phyloP scores from a whole-genome alignment of 2,888 invertebrate species.

The Melanotus villosus region DNA sequence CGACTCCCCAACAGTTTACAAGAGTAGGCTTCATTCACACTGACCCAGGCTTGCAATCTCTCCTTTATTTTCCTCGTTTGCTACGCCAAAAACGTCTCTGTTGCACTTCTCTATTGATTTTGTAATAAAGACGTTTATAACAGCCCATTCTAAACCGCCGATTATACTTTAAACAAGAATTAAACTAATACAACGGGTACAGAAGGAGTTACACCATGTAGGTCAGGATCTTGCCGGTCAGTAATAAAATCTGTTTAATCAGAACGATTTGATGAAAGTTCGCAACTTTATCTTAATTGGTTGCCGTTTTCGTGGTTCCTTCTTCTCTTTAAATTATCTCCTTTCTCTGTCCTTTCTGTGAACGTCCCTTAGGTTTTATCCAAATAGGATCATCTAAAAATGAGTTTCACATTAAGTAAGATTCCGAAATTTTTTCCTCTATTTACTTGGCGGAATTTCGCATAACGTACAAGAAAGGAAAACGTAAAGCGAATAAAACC shows the following conservation, averaged over 20 bases:
- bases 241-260: constrained; percentile 15
- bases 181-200: background rate
- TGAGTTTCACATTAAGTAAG: constrained; percentile 4
- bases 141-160: background rate
- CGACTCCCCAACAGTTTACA: background rate
- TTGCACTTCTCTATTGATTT: constrained; percentile 25
- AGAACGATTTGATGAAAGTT: constrained; percentile 9
- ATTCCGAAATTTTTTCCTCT: background rate
- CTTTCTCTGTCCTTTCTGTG: background rate
- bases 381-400: background rate
- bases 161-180: background rate
- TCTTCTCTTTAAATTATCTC: background rate
- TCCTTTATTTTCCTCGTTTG: background rate
- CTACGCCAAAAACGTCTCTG: background rate
- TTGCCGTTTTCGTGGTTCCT: background rate
- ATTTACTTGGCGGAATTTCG: background rate
- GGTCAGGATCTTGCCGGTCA: background rate
- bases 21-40: background rate
- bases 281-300: constrained; percentile 15
- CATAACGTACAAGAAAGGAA: too few relatives aligned
- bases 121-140: constrained; percentile 22
- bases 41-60: background rate
- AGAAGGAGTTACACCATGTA: background rate
- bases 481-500: too few relatives aligned
- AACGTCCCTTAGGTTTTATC: background rate